Evolutionary conservation across 2,797 vertebrate genomes (phyloP).

Genomic region (Premnoplex brunnescens): DNA sequence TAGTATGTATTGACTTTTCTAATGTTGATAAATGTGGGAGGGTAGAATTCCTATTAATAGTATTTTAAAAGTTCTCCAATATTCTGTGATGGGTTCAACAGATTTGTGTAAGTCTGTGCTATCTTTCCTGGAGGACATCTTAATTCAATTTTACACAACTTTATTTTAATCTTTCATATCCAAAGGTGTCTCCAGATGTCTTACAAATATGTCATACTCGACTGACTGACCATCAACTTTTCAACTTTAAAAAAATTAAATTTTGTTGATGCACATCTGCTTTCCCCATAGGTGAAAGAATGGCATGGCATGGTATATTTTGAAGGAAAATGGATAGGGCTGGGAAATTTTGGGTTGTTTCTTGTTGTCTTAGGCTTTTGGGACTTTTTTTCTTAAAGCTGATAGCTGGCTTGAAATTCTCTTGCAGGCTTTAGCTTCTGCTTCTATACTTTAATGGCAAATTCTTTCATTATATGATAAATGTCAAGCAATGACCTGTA

Average conservation of each 20-base stretch:
- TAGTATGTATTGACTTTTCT: conserved; percentile 11
- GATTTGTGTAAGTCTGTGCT: neutral
- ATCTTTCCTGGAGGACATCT: neutral
- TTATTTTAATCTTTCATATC: neutral
- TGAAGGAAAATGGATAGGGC: neutral
- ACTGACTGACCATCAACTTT: neutral
- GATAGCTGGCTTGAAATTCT: neutral
- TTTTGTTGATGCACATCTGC: neutral
- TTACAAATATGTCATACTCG: neutral
- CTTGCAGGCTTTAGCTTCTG: neutral
- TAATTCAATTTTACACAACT: neutral
- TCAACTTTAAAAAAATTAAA: neutral
- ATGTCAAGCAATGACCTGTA: neutral
- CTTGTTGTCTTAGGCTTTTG: neutral
- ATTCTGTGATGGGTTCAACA: neutral
- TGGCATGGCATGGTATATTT: neutral
- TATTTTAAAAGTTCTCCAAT: neutral
- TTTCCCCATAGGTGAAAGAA: neutral
- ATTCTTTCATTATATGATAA: neutral
- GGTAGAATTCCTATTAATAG: neutral
- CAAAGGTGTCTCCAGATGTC: neutral
- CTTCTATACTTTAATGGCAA: neutral
- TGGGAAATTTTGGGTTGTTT: neutral
- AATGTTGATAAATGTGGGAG: conserved; percentile 24
- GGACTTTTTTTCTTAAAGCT: neutral